Percentiles rank a stretch among this genome's conserved stretches.
These are phyloP conservation scores for Noctua comes DNA, from an alignment of 2,888 invertebrate genomes.

Conservation along the genomic window DNA sequence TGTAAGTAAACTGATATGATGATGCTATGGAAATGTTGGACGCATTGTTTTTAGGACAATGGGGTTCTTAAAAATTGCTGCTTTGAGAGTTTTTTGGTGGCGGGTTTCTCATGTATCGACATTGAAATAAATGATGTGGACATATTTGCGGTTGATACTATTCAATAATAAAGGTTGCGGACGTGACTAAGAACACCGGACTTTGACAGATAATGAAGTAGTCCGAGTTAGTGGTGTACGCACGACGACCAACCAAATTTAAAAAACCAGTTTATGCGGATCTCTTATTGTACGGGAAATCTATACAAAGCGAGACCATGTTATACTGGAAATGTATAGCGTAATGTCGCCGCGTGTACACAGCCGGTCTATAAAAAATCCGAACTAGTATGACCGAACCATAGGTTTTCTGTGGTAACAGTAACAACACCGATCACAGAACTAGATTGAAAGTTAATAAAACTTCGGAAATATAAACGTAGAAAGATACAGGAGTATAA, in stretches of 20 bases:
- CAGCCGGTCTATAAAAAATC: neutral
- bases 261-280: no score
- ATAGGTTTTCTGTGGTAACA: neutral
- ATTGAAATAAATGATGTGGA: neutral
- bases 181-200: neutral
- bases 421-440: neutral
- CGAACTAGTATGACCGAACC: neutral
- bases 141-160: neutral
- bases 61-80: neutral
- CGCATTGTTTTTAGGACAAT: conserved; percentile 39
- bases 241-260: no score
- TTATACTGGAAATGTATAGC: no score
- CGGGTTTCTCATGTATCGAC: neutral
- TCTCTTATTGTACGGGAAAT: no score
- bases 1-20: conserved; percentile 71
- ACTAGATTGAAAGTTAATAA: neutral
- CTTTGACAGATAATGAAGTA: neutral
- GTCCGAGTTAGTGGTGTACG: neutral
- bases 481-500: neutral
- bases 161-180: neutral
- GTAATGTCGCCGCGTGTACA: no score
- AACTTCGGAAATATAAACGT: neutral
- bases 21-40: conserved; percentile 18
- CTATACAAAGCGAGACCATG: no score
- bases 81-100: neutral